Percentiles rank a stretch among this genome's conserved stretches.
phyloP scores from a whole-genome alignment of 2,797 vertebrate species.

The Centropyge bicolor region DNA sequence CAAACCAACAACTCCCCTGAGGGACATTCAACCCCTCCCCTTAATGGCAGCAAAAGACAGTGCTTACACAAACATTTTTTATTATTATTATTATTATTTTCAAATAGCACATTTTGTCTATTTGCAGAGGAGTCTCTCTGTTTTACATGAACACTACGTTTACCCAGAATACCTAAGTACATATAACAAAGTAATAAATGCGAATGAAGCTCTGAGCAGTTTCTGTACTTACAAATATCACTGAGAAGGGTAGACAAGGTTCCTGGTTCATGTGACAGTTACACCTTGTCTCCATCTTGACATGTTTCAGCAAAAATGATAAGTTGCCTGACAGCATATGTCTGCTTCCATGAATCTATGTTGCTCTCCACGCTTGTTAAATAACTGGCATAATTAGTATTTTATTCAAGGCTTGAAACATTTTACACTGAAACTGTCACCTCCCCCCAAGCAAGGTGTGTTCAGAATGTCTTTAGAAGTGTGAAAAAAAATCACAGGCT shows the following conservation, averaged over 20 bases:
- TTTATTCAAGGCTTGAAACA: not conserved
- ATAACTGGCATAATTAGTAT: not conserved
- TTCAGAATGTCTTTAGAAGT: not conserved
- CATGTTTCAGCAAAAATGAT: not conserved
- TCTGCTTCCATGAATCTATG: not conserved
- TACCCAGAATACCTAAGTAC: not conserved
- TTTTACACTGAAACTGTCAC: not conserved
- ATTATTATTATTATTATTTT: too few species aligned
- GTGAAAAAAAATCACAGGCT: too few species aligned
- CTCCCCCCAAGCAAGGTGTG: not conserved
- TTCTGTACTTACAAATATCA: not conserved
- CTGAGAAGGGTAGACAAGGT: not conserved
- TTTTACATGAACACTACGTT: not conserved
- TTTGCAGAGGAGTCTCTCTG: not conserved
- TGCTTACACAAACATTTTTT: not conserved
- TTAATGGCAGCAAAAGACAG: slow-evolving; percentile 24
- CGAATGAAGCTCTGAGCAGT: not conserved
- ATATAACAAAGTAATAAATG: not conserved
- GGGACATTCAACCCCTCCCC: slow-evolving; percentile 17
- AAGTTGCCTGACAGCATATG: not conserved
- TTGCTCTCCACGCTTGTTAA: not conserved
- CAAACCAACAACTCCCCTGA: slow-evolving; percentile 25
- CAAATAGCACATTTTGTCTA: too few species aligned
- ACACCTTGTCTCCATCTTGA: not conserved
- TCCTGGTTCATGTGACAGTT: not conserved